Base-by-base conservation (phyloP, 2,797 vertebrate genomes). In the Coccyzus lansbergi region DNA sequence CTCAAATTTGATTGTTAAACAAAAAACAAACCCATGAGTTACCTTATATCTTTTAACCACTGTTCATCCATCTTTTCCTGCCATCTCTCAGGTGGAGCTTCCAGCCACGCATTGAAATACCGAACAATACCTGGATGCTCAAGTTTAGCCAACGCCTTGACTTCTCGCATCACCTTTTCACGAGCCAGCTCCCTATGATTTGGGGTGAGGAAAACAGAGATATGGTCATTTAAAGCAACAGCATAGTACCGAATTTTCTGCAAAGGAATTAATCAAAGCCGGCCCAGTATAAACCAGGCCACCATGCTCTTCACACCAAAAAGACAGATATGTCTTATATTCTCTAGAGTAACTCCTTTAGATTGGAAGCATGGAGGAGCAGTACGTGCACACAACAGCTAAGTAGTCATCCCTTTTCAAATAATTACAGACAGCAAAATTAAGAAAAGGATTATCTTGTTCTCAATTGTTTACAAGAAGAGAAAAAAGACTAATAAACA, bases 31-130 rank as follows among this genome's bases (percentile, higher is more conserved):
- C 53, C 38, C n/a, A 13, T 0, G 4, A 86, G 36, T 84, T 97
- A 99, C 99, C 99, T 99, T 97, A 98, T 96, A 34, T 99, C 99
- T 95, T 99, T 99, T 49, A 99, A 97, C 99, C 98, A 99, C 91
- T 99, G 98, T 94, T 98, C 98, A 97, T 99, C 99, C 99, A 99
- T 99, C 95, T 98, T 98, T 88, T 99, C 99, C 95, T 99, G 99
- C 99, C 99, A 99, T 86, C 98, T 98, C 92, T 99, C 98, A 1
- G 99, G 99, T 6, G 99, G 99, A 67, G 98, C 98, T 97, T 99
- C 99, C 96, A 99, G 98, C 99, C 99, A 99, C 2, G 99, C 99
- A n/a, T 99, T 99, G 97, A 99, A 99, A 93, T 99, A 99, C 31
- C 99, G 98, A 89, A 99, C 99, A 58, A 99, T 99, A 60, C 99